Evolutionary conservation across 2,888 invertebrate species (phyloP), one percentile per base, ranked within the genome.

Genomic region (Sthenelais limicola): DNA sequence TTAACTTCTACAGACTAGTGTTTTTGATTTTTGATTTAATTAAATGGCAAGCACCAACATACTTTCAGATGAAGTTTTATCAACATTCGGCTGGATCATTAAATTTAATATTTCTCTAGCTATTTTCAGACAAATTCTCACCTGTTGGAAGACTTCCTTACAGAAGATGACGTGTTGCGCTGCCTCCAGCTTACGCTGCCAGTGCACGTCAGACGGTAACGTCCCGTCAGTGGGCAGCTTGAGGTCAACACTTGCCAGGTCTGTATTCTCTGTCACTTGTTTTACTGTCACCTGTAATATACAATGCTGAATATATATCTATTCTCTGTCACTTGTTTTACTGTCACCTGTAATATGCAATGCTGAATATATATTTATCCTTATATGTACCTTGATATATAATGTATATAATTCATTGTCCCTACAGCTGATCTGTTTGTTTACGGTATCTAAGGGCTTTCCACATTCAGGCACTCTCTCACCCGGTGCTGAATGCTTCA

Each of bases 121-220:
- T n/a, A n/a, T n/a, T n/a, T n/a, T n/a, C n/a, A 52, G 9, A 52
- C 9, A 9, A 38, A 38, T 7, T 30, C 68, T 21, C 1, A 88
- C 88, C 82, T 97, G 94, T 77, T 95, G 94, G 85, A 98, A 98
- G 38, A 98, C 89, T 88, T 98, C 98, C 88, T 97, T 97, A 86
- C 98, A 98, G 89, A 97, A 98, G 26, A 98, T 90, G 32, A 98
- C 97, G 88, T 98, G 98, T 86, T 98, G 98, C 0, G 97, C 97
- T 0, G 95, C 95, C 86, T 98, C 97, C n/a, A 98, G 89, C 82
- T 96, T 96, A 84, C 95, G 94, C 82, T 97, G 96, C 98, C 98
- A 98, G 83, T 95, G 94, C 2, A 84, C 80, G 68, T 84, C 85
- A 7, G 81, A 75, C 24, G 83, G 82, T 15, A 83, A 80, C 7